Conservation (phyloP, 2,113 vertebrate species). For the Cyanistes caeruleus region DNA sequence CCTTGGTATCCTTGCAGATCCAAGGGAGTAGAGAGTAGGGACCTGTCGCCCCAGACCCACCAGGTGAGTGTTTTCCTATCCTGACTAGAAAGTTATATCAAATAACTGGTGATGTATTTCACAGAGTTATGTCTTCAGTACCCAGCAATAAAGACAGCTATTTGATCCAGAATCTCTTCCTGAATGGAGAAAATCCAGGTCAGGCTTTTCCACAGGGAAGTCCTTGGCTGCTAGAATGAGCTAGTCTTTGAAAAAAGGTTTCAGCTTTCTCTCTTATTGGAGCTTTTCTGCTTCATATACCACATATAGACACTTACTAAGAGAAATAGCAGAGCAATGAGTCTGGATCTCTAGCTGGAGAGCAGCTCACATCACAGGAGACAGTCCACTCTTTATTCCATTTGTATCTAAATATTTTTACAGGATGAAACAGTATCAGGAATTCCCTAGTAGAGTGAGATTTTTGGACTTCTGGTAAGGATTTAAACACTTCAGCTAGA, state of each 20-base stretch:
- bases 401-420: not conserved
- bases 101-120: not conserved
- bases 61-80: not conserved
- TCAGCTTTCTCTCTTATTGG: not conserved
- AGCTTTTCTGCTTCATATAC: not conserved
- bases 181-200: not conserved
- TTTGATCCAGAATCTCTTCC: not conserved
- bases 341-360: not conserved
- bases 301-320: not conserved
- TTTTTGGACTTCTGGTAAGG: not conserved
- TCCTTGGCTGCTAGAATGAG: not conserved
- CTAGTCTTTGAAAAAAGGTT: not conserved
- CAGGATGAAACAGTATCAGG: not conserved
- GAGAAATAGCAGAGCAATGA: not conserved
- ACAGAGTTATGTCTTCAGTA: not conserved
- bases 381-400: not conserved
- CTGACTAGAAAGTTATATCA: not conserved
- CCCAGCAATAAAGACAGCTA: not conserved
- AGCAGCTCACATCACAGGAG: not conserved
- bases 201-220: not conserved
- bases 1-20: not conserved
- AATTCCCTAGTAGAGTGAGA: not conserved
- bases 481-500: not conserved
- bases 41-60: rapidly evolving
- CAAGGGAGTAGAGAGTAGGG: not conserved